These are phyloP conservation scores for Telmatochromis brachygnathus DNA, from an alignment of 2,113 vertebrate genomes.

Conservation along the genomic window DNA sequence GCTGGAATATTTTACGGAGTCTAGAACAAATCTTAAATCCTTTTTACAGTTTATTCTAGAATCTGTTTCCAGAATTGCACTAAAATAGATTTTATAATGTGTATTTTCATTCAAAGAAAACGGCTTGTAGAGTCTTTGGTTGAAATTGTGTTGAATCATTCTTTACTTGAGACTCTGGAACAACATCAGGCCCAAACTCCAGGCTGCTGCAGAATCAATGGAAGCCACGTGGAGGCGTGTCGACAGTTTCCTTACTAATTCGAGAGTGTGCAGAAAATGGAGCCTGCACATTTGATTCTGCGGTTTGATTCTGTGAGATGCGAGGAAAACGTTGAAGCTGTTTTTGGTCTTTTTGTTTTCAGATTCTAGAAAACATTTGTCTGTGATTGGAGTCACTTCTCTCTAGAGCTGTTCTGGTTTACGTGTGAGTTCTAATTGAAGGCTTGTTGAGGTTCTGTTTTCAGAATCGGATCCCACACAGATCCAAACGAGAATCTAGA, in stretches of 20 bases:
- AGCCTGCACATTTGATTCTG: neutral
- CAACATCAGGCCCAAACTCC: neutral
- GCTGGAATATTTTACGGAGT: neutral
- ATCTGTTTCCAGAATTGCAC: neutral
- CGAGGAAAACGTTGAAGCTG: neutral
- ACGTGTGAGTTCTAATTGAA: neutral
- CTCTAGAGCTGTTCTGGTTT: neutral
- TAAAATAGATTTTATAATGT: neutral
- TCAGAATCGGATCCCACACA: neutral
- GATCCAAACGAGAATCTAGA: neutral
- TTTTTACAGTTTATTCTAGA: neutral
- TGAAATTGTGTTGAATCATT: neutral
- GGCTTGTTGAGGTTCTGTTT: neutral
- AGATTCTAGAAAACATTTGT: neutral
- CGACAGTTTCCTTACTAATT: neutral
- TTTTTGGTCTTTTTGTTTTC: neutral
- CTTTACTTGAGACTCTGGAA: neutral
- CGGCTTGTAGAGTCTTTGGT: neutral
- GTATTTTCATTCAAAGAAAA: neutral
- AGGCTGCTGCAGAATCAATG: neutral
- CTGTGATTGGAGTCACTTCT: neutral
- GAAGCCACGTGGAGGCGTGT: neutral
- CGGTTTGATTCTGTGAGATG: neutral
- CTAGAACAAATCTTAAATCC: neutral
- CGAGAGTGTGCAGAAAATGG: accelerated